Evolutionary conservation across 2,113 vertebrate species (phyloP), one percentile per base, ranked within the genome.

Genomic region (Varanus salvator): DNA sequence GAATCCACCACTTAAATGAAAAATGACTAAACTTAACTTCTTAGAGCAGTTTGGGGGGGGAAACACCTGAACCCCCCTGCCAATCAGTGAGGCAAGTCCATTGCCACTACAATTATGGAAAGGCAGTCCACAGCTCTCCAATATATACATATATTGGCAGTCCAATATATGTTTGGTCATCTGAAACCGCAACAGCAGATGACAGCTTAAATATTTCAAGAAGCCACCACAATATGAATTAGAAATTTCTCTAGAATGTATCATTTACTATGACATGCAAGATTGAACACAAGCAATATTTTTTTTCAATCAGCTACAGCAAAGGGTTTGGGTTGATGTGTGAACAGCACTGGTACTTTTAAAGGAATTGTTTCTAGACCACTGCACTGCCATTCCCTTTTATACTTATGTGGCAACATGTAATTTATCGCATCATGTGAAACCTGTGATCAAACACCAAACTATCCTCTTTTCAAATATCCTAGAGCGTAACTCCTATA

Each of bases 21-120:
- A 92, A 91, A 91, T 44, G 38, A 44, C 38, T 44, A 90, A 17
- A 81, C 92, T 14, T 94, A 90, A 80, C 90, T 96, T 84, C 87
- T 91, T 94, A 95, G 92, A 94, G 94, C 92, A 92, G 92, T 92
- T 93, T 90, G 6, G 29, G 21, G 5, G 15, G 3, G 17, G 14
- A 60, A 31, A 44, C 38, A 44, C 38, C 38, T 44, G 38, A 44
- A 90, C 94, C 94, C 93, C 93, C 90, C 92, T 92, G 94, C 91
- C 92, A 94, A 81, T 94, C 95, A 94, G 17, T n/a, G 87, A 74
- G 52, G 77, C 85, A 91, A 91, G 44, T 84, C 88, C 91, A 86
- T 84, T 87, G 74, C 90, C 23, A 86, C 82, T 94, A 91, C 80
- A 76, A 91, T 85, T 27, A 94, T 91, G 52, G 2, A 69, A 64